Percentiles rank a stretch among this genome's conserved stretches.
phyloP scores from a whole-genome alignment of 1,140 invertebrate species.

The Colletes latitarsis region DNA sequence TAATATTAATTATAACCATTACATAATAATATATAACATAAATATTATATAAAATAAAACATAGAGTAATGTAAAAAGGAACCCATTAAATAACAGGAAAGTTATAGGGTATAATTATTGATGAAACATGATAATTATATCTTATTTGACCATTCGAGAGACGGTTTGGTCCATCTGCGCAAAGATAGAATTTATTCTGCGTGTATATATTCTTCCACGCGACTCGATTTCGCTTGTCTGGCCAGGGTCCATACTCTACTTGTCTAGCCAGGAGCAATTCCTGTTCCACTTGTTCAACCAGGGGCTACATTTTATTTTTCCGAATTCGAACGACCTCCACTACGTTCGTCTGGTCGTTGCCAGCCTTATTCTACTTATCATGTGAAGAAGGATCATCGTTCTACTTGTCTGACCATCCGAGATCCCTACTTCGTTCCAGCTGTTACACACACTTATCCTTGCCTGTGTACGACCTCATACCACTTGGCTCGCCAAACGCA shows the following conservation, averaged over 20 bases:
- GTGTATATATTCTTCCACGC: too few relatives aligned
- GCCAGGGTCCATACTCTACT: not conserved
- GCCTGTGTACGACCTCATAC: not conserved
- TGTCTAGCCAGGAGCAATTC: not conserved
- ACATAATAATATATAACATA: too few relatives aligned
- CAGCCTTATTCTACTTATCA: not conserved
- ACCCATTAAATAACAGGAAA: too few relatives aligned
- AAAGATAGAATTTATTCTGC: not conserved
- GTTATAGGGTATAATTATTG: too few relatives aligned
- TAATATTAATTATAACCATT: too few relatives aligned
- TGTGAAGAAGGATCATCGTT: not conserved
- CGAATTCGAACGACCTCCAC: not conserved
- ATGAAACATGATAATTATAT: too few relatives aligned
- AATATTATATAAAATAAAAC: too few relatives aligned
- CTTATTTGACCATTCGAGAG: too few relatives aligned
- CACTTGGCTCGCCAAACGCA: not conserved
- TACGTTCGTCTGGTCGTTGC: not conserved
- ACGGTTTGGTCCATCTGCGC: not conserved
- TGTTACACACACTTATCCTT: not conserved
- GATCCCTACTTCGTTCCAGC: too few relatives aligned
- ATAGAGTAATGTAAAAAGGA: too few relatives aligned
- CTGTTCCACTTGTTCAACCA: not conserved
- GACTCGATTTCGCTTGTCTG: not conserved
- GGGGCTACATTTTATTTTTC: not conserved
- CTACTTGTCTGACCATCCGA: not conserved